Evolutionary conservation across 2,113 vertebrate genomes (phyloP).

Genomic region (Cyanoliseus patagonus): DNA sequence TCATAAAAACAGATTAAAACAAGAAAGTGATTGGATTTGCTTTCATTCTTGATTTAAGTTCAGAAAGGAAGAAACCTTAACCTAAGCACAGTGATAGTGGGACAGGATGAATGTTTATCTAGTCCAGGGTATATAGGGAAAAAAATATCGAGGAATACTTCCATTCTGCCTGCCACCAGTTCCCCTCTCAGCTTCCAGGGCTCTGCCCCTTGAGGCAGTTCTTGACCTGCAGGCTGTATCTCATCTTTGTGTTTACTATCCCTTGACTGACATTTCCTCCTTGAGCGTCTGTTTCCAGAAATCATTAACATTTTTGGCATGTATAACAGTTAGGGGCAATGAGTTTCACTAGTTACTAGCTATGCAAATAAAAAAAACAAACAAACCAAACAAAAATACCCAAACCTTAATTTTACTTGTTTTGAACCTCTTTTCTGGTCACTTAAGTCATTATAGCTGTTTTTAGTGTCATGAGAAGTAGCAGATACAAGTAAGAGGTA

Average conservation of each 20-base stretch:
- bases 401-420: not conserved
- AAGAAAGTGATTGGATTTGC: not conserved
- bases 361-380: not conserved
- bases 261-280: not conserved
- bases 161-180: not conserved
- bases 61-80: not conserved
- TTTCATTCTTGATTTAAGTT: not conserved
- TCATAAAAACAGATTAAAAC: not conserved
- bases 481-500: not conserved
- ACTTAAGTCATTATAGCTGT: not conserved
- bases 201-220: not conserved
- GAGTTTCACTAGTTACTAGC: not conserved
- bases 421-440: not conserved
- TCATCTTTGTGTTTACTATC: not conserved
- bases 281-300: not conserved
- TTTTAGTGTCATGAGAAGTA: not conserved
- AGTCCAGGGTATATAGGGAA: not conserved
- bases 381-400: not conserved
- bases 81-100: not conserved
- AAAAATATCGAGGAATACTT: not conserved
- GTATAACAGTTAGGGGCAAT: not conserved
- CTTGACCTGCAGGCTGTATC: not conserved
- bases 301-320: not conserved
- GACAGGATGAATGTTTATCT: not conserved
- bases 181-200: not conserved